Base-by-base conservation (phyloP, 2,797 vertebrate genomes). In the Gymnothorax javanicus region DNA sequence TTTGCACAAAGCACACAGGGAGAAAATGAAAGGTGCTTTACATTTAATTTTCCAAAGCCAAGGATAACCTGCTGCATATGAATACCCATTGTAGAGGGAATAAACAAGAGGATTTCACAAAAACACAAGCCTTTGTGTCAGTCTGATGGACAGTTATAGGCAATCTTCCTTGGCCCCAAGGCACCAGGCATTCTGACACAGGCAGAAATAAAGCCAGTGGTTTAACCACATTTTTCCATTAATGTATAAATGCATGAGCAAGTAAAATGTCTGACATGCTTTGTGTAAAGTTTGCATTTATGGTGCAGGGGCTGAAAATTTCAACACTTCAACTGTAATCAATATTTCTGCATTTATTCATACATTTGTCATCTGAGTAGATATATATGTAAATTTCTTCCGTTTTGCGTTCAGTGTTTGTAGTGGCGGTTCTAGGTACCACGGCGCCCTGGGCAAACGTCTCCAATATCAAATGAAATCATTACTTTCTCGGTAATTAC, bases 101-200 rank as follows among this genome's bases (percentile, higher is more conserved):
- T 15, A 75, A 75, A 75, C 71, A 43, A 33, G 71, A 75, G 71
- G 71, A 75, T 43, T 75, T 43, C 33, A 43, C 27, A 15, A 75
- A 71, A 27, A 69, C 23, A 69, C 71, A 75, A 75, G 33, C 13
- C 71, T 75, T 75, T 43, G 71, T 75, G 71, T 75, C 71, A 75
- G 27, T 75, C 11, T 75, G 27, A 15, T 13, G 12, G 71, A 75
- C 71, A 75, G 43, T 25, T 69, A 27, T 13, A 25, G 67, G 23
- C 67, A 25, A 43, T n/a, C 71, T 75, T 13, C 15, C 71, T 6
- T 0, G 15, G 27, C 33, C 33, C 15, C 27, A 75, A n/a, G 71
- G 71, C 25, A 33, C 12, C 27, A 75, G 33, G 71, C 71, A 43
- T 43, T 43, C 13, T 33, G 71, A 43, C 71, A 75, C 13, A 12